These are phyloP conservation scores for Listrodromus nycthemerus DNA, from an alignment of 2,888 invertebrate species.

Conservation along the genomic window DNA sequence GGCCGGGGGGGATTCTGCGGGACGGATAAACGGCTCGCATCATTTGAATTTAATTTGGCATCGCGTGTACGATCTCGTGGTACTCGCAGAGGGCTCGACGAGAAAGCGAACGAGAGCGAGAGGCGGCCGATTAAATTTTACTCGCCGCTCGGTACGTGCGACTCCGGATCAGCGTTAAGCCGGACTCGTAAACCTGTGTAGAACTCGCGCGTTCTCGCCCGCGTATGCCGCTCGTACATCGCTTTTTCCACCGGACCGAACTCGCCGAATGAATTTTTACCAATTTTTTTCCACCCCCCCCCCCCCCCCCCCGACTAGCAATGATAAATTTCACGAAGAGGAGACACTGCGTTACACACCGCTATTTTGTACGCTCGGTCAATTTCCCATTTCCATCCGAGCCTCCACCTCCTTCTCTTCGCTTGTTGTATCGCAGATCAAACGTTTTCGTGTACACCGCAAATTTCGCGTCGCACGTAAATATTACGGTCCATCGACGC, in stretches of 20 bases:
- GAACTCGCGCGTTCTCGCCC: background rate
- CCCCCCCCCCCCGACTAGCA: background rate
- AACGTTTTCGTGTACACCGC: background rate
- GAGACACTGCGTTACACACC: background rate
- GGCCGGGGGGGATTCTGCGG: background rate
- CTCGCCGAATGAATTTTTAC: conserved; percentile 44
- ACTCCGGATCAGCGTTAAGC: conserved; percentile 60
- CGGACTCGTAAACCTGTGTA: conserved; percentile 59
- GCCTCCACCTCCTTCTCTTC: background rate
- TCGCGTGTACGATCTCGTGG: conserved; percentile 8
- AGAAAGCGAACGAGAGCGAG: conserved; percentile 33
- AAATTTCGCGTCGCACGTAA: background rate
- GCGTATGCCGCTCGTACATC: conserved; percentile 17
- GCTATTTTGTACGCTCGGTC: conserved; percentile 5
- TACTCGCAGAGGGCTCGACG: conserved; percentile 12
- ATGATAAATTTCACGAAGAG: conserved; percentile 36
- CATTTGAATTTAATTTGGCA: conserved; percentile 74
- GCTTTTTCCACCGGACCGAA: conserved; percentile 26
- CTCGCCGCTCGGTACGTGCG: conserved; percentile 52
- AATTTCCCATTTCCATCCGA: background rate
- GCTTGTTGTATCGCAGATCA: background rate
- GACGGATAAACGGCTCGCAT: conserved; percentile 68
- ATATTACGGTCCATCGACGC: background rate
- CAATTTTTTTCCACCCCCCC: conserved; percentile 19
- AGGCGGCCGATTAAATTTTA: conserved; percentile 60